Conservation (phyloP, 2,113 vertebrate species). For the Macaca nemestrina region DNA sequence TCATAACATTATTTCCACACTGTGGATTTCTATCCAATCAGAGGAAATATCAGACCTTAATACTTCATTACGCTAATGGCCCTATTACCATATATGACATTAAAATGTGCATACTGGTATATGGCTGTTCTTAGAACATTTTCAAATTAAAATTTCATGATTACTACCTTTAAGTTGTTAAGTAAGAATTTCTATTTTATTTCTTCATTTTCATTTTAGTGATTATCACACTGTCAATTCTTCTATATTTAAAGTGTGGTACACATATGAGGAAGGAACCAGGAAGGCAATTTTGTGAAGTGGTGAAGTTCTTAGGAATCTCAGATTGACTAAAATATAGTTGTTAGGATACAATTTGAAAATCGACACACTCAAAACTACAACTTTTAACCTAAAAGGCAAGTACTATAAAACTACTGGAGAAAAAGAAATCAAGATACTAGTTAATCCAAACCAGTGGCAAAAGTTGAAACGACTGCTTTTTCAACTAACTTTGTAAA, state of each 20-base stretch:
- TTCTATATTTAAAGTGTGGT: not conserved
- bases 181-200: slow-evolving; percentile 41
- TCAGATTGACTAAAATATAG: not conserved
- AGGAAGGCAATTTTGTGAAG: not conserved
- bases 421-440: slow-evolving; percentile 6
- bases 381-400: not conserved
- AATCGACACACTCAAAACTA: not conserved
- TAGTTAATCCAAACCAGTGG: not conserved
- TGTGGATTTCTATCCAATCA: not conserved
- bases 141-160: slow-evolving; percentile 40
- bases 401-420: not conserved
- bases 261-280: not conserved
- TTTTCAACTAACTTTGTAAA: not conserved
- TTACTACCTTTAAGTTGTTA: not conserved
- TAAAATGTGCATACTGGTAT: not conserved
- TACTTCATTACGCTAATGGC: not conserved
- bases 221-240: not conserved
- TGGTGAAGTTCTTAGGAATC: not conserved
- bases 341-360: not conserved
- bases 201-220: slow-evolving; percentile 37
- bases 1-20: not conserved
- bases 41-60: slow-evolving; percentile 9
- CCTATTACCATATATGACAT: not conserved
- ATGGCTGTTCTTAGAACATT: not conserved
- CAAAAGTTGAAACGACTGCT: not conserved